These are phyloP conservation scores for Brassicogethes aeneus DNA, from an alignment of 2,888 invertebrate species.

Conservation along the genomic window DNA sequence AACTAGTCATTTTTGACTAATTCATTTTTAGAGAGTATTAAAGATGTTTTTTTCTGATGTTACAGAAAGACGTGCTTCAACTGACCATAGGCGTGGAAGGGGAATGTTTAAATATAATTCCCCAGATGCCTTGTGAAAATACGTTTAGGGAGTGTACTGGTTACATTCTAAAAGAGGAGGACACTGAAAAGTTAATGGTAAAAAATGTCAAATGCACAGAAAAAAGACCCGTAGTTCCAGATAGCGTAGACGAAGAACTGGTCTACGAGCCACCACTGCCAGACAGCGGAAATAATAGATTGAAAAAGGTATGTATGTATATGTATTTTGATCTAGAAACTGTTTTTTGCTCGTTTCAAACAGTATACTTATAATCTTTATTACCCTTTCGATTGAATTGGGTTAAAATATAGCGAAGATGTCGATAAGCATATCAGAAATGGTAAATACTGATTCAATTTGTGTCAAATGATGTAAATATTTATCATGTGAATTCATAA, in stretches of 20 bases:
- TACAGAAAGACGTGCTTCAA: constrained; percentile 24
- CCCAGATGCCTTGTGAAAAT: constrained; percentile 24
- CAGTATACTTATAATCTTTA: no score
- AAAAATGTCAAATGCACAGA: background rate
- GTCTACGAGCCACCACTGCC: background rate
- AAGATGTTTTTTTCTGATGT: no score
- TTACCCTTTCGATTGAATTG: no score
- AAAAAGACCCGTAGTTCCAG: background rate
- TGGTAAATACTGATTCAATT: no score
- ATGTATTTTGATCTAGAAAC: no score
- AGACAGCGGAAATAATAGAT: background rate
- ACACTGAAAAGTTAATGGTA: background rate
- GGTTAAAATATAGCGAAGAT: no score
- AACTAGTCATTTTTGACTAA: no score
- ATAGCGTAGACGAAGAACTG: background rate
- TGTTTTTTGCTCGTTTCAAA: background rate
- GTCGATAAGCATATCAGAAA: no score
- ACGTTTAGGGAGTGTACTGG: constrained; percentile 26
- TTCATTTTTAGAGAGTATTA: no score
- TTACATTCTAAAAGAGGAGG: constrained; percentile 2
- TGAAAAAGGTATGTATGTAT: background rate
- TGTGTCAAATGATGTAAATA: no score
- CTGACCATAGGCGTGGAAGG: constrained; percentile 26
- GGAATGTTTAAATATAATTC: constrained; percentile 22
- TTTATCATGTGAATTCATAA: no score